Conservation (phyloP, 1,140 invertebrate genomes). For the Rhagoletis zephyria region DNA sequence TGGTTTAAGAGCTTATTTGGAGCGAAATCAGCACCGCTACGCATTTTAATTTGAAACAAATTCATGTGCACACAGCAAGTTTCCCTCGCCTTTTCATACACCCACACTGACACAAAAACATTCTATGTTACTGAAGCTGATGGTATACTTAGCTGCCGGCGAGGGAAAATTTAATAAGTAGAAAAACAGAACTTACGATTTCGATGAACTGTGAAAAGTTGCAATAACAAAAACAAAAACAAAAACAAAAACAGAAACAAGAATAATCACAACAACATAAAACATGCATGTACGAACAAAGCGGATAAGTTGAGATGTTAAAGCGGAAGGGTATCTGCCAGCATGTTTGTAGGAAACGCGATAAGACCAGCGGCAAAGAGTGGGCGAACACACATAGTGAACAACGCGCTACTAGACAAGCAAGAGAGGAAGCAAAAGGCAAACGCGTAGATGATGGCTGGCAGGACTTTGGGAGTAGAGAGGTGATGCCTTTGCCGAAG, state of each 20-base stretch:
- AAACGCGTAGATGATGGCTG: not conserved
- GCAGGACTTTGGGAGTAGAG: not conserved
- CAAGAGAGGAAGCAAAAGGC: not conserved
- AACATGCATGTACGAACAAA: not conserved
- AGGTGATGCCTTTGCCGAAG: conserved; percentile 16
- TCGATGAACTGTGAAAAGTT: conserved; percentile 46
- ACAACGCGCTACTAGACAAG: not conserved
- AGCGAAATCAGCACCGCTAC: too few species aligned
- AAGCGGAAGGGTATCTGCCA: not conserved
- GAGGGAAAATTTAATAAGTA: conserved; percentile 30
- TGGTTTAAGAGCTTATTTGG: too few species aligned
- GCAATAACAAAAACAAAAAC: not conserved
- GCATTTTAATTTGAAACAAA: too few species aligned
- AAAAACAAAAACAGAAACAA: not conserved
- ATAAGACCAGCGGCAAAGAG: not conserved
- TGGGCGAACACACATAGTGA: not conserved
- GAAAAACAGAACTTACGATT: conserved; percentile 46
- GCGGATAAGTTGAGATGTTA: conserved; percentile 45
- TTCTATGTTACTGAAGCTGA: too few species aligned
- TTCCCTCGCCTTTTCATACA: too few species aligned
- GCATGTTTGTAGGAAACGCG: not conserved
- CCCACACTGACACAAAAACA: too few species aligned
- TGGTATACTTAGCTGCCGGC: not conserved
- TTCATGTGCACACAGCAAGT: too few species aligned
- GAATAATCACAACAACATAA: not conserved